A percentile compares a stretch with the other conserved stretches of the same genome.
phyloP scores from a whole-genome alignment of 2,113 vertebrate species.

The Macroglossus sobrinus region DNA sequence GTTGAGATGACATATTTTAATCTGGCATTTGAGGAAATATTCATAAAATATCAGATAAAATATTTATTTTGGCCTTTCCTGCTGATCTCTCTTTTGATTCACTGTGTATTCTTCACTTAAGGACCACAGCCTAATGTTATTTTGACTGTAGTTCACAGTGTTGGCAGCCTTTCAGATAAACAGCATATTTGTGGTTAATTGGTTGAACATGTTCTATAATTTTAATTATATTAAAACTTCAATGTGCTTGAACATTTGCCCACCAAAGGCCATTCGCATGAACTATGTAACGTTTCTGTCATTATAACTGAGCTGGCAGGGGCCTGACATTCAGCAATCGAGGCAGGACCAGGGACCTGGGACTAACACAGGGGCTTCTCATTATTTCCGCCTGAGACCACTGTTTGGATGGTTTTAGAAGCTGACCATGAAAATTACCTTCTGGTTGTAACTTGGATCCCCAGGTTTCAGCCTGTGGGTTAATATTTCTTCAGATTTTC shows the following conservation, averaged over 20 bases:
- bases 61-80: slow-evolving; percentile 76
- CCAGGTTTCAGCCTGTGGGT: slow-evolving; percentile 17
- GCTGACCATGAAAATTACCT: slow-evolving; percentile 1
- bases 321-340: not conserved
- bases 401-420: slow-evolving; percentile 20
- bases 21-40: slow-evolving; percentile 65
- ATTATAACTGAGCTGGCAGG: slow-evolving; percentile 40
- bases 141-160: slow-evolving; percentile 76
- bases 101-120: slow-evolving; percentile 67
- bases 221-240: slow-evolving; percentile 81
- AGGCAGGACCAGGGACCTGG: not conserved
- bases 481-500: slow-evolving; percentile 44
- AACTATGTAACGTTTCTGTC: slow-evolving; percentile 64
- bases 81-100: slow-evolving; percentile 70
- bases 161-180: slow-evolving; percentile 83
- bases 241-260: slow-evolving; percentile 80
- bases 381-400: accelerated
- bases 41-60: slow-evolving; percentile 77
- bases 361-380: not conserved
- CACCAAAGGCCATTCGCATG: slow-evolving; percentile 68
- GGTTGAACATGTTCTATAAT: slow-evolving; percentile 80
- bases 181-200: slow-evolving; percentile 84
- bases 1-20: slow-evolving; percentile 68
- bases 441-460: not conserved
- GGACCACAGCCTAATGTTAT: slow-evolving; percentile 65